Conservation (phyloP, 2,888 invertebrate species). For the Abrostola tripartita region DNA sequence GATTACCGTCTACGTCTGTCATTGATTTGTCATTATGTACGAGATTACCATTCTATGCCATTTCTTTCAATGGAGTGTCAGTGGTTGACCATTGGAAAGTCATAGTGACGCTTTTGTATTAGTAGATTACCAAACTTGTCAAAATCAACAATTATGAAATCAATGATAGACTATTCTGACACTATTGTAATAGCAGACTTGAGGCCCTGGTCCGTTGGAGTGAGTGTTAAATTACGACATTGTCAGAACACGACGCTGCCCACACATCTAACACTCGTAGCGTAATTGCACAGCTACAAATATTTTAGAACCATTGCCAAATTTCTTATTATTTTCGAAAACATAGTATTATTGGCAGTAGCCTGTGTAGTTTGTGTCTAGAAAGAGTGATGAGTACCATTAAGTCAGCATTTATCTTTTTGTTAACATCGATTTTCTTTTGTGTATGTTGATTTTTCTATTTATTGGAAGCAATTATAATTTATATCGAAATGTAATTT, state of each 20-base stretch:
- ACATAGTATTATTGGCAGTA: conserved; percentile 35
- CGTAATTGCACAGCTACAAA: conserved; percentile 49
- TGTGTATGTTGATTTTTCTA: conserved; percentile 18
- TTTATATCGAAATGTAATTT: too few relatives aligned
- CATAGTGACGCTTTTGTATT: too few relatives aligned
- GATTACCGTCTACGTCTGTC: too few relatives aligned
- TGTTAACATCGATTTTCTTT: conserved; percentile 23
- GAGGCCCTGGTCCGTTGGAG: too few relatives aligned
- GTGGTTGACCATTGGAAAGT: too few relatives aligned
- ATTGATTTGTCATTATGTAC: too few relatives aligned
- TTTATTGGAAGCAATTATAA: conserved; percentile 13
- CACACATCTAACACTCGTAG: conserved; percentile 40
- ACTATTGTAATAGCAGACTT: too few relatives aligned
- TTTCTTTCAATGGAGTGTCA: too few relatives aligned
- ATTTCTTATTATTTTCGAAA: conserved; percentile 38
- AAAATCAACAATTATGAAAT: too few relatives aligned
- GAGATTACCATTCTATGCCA: too few relatives aligned
- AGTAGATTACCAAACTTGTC: too few relatives aligned
- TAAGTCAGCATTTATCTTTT: conserved; percentile 35
- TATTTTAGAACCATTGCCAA: conserved; percentile 47
- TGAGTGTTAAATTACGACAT: conserved; percentile 62
- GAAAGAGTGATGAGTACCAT: conserved; percentile 21
- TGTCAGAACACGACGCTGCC: conserved; percentile 53
- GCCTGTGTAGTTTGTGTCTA: conserved; percentile 28
- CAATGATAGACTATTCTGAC: too few relatives aligned